These are phyloP conservation scores for Ericerus pela DNA, from an alignment of 1,140 invertebrate genomes.

Conservation along the genomic window DNA sequence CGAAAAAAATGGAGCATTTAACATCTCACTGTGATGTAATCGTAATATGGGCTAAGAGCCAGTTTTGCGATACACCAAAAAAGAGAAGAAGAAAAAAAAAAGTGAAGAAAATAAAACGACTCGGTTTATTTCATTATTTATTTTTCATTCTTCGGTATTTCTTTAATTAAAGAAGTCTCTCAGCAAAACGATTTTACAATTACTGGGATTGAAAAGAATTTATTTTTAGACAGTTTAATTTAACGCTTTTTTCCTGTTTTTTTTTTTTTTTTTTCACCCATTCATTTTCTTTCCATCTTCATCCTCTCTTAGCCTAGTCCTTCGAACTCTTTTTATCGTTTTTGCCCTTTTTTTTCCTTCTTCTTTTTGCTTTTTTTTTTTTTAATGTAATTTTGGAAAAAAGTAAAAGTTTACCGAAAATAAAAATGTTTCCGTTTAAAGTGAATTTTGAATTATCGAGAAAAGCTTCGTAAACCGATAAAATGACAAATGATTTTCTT, in stretches of 20 bases:
- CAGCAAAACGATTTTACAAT: conserved; percentile 11
- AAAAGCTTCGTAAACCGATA: too few relatives aligned
- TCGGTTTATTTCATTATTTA: conserved; percentile 8
- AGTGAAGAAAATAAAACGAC: background rate
- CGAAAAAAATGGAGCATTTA: background rate
- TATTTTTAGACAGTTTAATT: conserved; percentile 12
- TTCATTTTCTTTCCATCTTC: too few relatives aligned
- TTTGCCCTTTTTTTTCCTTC: too few relatives aligned
- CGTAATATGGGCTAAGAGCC: conserved; percentile 6
- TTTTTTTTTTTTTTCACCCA: background rate
- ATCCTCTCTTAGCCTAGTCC: too few relatives aligned
- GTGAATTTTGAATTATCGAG: too few relatives aligned
- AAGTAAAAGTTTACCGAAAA: too few relatives aligned
- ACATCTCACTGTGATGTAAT: conserved; percentile 7
- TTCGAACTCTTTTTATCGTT: too few relatives aligned
- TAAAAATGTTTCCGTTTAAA: too few relatives aligned
- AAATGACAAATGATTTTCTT: too few relatives aligned
- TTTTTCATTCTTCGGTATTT: conserved; percentile 11
- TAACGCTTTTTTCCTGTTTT: conserved; percentile 6
- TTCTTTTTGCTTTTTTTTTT: too few relatives aligned
- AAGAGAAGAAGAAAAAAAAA: background rate
- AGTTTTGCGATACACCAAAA: background rate
- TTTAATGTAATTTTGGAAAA: too few relatives aligned
- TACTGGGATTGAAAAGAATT: conserved; percentile 10
- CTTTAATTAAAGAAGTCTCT: conserved; percentile 12